Base-by-base conservation (phyloP, 1,140 invertebrate genomes). In the Sarcophaga peregrina region DNA sequence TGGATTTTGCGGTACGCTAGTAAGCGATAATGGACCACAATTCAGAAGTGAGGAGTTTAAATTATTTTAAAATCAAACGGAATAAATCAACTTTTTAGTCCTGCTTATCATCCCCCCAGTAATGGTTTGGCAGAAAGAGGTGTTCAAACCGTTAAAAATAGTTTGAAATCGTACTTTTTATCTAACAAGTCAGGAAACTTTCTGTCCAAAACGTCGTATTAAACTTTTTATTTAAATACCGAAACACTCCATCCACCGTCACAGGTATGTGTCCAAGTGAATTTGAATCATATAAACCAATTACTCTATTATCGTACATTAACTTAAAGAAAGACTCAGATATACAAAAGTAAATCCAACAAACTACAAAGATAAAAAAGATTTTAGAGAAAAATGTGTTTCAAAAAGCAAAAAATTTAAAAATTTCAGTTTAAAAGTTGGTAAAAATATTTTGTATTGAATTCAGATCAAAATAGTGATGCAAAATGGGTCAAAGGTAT, bases 141-240 rank as follows among this genome's bases (percentile, higher is more conserved):
- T n/a, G n/a, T n/a, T n/a, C n/a, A n/a, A n/a, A n/a, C n/a, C n/a
- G n/a, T n/a, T n/a, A n/a, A n/a, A n/a, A n/a, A n/a, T n/a, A n/a
- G n/a, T n/a, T n/a, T n/a, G n/a, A n/a, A n/a, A n/a, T n/a, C n/a
- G n/a, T n/a, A n/a, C n/a, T n/a, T n/a, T n/a, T n/a, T n/a, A n/a
- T 72, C 20, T 6, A 72, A 17, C 62, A 72, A 72, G 20, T 72
- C 8, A 72, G 20, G 20, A 72, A 72, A 37, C 20, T 13, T 17
- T 72, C 62, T 72, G 13, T 74, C 20, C 72, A 46, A 74, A 74
- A 74, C 45, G 9, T 74, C 25, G 72, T 74, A 45, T 74, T 74
- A 25, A 74, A 74, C 25, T 74, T 74, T 74, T 74, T 74, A 74
- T 74, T 74, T 74, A 74, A 74, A 74, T 74, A 74, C 15, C 72